Conservation (phyloP, 1,140 invertebrate species). For the Heliothis subflexa region DNA sequence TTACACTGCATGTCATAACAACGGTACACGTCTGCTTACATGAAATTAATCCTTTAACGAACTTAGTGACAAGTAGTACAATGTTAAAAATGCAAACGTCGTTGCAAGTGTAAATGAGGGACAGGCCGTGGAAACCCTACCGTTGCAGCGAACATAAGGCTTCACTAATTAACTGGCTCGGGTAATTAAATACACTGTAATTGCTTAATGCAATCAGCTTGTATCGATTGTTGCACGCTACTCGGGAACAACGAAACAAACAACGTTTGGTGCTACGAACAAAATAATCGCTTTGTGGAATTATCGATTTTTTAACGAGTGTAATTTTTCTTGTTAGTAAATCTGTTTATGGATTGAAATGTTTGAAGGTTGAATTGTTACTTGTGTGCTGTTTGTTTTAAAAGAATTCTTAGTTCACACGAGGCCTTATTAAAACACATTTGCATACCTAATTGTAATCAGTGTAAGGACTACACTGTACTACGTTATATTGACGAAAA, state of each 20-base stretch:
- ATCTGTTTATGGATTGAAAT: conserved; percentile 25
- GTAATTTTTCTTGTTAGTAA: conserved; percentile 35
- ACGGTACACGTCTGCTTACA: conserved; percentile 23
- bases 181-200: conserved; percentile 84
- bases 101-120: conserved; percentile 82
- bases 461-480: no score
- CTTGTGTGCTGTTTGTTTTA: background rate
- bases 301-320: conserved; percentile 31
- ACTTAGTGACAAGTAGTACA: conserved; percentile 48
- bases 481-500: no score
- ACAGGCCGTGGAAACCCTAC: conserved; percentile 77
- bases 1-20: conserved; percentile 29
- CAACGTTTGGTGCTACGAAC: background rate
- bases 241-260: conserved; percentile 35
- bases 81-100: conserved; percentile 67
- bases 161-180: conserved; percentile 80
- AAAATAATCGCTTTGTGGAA: conserved; percentile 33
- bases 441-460: no score
- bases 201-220: conserved; percentile 81
- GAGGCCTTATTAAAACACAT: background rate
- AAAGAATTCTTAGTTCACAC: background rate
- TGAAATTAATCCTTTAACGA: conserved; percentile 49
- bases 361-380: background rate
- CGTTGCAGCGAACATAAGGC: conserved; percentile 68
- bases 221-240: conserved; percentile 51